Evolutionary conservation across 37 sponge, comb jelly and placozoan genomes (phyloP).

Genomic region (Mnemiopsis leidyi): DNA sequence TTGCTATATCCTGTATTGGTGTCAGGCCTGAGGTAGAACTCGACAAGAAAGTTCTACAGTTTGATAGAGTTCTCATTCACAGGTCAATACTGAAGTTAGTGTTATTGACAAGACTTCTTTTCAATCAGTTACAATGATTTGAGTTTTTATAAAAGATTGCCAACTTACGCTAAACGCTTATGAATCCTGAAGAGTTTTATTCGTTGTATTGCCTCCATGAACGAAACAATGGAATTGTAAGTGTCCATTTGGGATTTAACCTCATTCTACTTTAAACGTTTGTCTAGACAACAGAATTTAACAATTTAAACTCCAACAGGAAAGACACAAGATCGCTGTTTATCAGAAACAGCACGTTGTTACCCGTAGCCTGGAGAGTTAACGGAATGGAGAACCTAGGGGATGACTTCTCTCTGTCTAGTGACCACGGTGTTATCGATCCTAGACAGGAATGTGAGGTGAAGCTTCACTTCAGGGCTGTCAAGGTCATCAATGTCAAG

Average conservation of each 20-base stretch:
- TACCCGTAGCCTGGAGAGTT: slow-evolving; percentile 93
- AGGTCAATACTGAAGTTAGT: slow-evolving; percentile 70
- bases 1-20: slow-evolving; percentile 79
- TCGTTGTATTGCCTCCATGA: no score
- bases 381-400: slow-evolving; percentile 84
- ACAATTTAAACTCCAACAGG: no score
- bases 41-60: slow-evolving; percentile 86
- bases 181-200: no score
- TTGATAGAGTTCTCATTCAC: slow-evolving; percentile 88
- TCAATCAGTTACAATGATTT: no score
- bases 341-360: slow-evolving; percentile 80
- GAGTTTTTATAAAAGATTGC: no score
- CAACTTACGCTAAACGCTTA: no score
- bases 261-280: no score
- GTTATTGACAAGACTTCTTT: no score
- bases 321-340: slow-evolving; percentile 81
- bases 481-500: slow-evolving; percentile 74
- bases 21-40: slow-evolving; percentile 87
- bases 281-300: no score
- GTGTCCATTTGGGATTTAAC: no score
- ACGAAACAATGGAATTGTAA: no score
- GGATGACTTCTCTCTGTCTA: slow-evolving; percentile 90
- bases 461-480: slow-evolving; percentile 83
- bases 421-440: slow-evolving; percentile 89
- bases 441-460: slow-evolving; percentile 85